These are phyloP conservation scores for Melipona beecheii DNA, from an alignment of 2,888 invertebrate genomes.

Conservation along the genomic window DNA sequence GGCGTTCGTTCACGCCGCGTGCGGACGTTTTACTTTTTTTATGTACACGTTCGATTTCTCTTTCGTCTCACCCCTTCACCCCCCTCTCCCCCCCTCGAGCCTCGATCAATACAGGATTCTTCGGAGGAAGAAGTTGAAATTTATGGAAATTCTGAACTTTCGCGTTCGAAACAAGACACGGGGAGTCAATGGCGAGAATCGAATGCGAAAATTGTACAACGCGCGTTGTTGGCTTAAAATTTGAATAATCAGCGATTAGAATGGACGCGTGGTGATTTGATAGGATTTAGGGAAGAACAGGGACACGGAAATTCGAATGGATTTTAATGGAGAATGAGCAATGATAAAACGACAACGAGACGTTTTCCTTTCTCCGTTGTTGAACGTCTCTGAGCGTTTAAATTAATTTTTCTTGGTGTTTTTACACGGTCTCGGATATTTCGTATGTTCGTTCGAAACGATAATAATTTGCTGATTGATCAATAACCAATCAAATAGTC, in stretches of 20 bases:
- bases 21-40: constrained; percentile 27
- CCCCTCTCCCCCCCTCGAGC: constrained; percentile 27
- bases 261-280: background rate
- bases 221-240: constrained; percentile 5
- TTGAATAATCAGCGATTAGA: background rate
- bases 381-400: constrained; percentile 1
- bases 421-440: background rate
- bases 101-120: background rate
- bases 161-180: background rate
- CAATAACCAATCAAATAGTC: too few relatives aligned
- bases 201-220: background rate
- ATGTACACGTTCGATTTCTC: constrained; percentile 41
- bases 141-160: background rate
- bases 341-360: too few relatives aligned
- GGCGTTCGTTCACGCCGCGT: constrained; percentile 1
- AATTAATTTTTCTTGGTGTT: constrained; percentile 22
- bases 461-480: background rate
- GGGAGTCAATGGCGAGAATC: constrained; percentile 5
- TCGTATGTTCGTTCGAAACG: background rate
- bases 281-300: constrained; percentile 5
- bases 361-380: too few relatives aligned
- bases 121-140: background rate
- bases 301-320: constrained; percentile 15
- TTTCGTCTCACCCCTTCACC: background rate
- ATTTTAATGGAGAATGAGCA: background rate